phyloP scores from a whole-genome alignment of 2,113 vertebrate species.

The Phyllostomus hastatus region DNA sequence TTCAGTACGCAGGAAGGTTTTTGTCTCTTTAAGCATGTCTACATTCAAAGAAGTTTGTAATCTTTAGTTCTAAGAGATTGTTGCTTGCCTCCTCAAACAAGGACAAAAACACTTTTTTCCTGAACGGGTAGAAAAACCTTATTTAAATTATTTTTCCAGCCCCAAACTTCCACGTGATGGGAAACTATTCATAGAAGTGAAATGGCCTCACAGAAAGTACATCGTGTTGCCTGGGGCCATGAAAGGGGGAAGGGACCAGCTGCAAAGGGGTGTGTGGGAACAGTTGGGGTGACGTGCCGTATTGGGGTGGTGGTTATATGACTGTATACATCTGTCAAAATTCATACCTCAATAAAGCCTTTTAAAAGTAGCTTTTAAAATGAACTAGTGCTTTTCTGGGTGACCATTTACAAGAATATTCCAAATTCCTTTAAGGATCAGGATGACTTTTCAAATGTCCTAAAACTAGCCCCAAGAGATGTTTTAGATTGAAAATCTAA shows the following conservation, averaged over 20 bases:
- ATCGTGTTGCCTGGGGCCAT: neutral
- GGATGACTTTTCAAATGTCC: neutral
- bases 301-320: neutral
- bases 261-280: neutral
- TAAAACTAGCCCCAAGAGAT: neutral
- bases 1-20: neutral
- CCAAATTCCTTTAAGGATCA: neutral
- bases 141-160: slow-evolving; percentile 34
- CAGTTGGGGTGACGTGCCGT: neutral
- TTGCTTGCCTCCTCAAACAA: neutral
- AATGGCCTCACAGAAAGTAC: slow-evolving; percentile 6
- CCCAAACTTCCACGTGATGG: neutral
- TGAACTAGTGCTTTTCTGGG: neutral
- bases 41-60: slow-evolving; percentile 13
- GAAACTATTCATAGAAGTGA: slow-evolving; percentile 20
- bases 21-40: neutral
- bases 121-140: neutral
- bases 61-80: neutral
- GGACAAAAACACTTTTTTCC: neutral
- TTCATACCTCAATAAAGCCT: neutral
- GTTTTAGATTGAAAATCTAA: neutral
- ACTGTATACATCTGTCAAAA: neutral
- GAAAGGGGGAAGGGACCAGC: too few species aligned
- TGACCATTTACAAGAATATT: neutral
- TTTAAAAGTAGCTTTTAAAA: neutral